These are phyloP conservation scores for Cotesia typhae DNA, from an alignment of 1,140 invertebrate species.

Conservation along the genomic window DNA sequence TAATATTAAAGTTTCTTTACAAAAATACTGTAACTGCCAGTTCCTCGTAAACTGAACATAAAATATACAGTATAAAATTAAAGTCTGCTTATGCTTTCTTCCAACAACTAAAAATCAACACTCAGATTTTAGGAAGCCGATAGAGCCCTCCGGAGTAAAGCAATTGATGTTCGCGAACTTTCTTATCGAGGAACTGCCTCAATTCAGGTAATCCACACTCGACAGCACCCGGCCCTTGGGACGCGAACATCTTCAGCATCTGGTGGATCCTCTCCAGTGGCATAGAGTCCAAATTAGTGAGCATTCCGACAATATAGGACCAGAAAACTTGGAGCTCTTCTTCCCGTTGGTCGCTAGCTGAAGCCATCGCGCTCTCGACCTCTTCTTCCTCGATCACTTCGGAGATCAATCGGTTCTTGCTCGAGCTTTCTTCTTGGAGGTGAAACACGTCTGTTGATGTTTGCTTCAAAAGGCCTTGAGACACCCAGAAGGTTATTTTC, in stretches of 20 bases:
- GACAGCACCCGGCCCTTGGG: slow-evolving; percentile 82
- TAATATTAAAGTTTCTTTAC: not conserved
- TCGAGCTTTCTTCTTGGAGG: slow-evolving; percentile 77
- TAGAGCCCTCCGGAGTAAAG: slow-evolving; percentile 87
- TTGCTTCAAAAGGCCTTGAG: slow-evolving; percentile 83
- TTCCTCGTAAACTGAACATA: too few relatives aligned
- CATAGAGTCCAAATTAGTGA: slow-evolving; percentile 93
- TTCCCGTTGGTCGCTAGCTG: slow-evolving; percentile 90
- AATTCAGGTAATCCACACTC: slow-evolving; percentile 91
- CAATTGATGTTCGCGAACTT: slow-evolving; percentile 90
- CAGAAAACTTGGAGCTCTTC: slow-evolving; percentile 95
- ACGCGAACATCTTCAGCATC: slow-evolving; percentile 96
- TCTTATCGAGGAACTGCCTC: slow-evolving; percentile 88
- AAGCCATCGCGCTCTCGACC: slow-evolving; percentile 90
- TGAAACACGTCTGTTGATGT: slow-evolving; percentile 78
- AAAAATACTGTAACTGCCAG: too few relatives aligned
- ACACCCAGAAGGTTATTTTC: slow-evolving; percentile 92
- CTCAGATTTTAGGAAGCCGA: slow-evolving; percentile 77
- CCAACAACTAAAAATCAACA: slow-evolving; percentile 9
- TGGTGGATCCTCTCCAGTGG: slow-evolving; percentile 94
- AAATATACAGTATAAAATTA: not conserved
- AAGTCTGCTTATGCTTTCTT: not conserved
- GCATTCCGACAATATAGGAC: slow-evolving; percentile 96
- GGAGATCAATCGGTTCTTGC: slow-evolving; percentile 62
- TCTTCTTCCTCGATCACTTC: slow-evolving; percentile 90